phyloP scores from a whole-genome alignment of 2,888 invertebrate species.

The Spatulosminthurus flaviceps region DNA sequence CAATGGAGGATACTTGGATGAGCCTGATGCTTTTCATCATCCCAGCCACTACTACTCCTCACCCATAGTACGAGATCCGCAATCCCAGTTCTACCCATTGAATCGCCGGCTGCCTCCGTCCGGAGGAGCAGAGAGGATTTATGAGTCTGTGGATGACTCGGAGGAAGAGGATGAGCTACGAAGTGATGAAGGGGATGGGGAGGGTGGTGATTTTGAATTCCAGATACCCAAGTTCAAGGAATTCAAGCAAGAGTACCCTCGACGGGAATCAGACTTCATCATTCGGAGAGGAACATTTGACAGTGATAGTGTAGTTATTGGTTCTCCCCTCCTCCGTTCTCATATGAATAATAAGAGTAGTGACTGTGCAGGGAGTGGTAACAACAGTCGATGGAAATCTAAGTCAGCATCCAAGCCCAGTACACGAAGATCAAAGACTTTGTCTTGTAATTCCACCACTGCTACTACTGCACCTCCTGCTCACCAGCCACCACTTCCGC shows the following conservation, averaged over 20 bases:
- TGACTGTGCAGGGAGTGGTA: neutral
- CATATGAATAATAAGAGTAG: conserved; percentile 30
- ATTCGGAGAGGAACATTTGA: conserved; percentile 19
- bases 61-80: conserved; percentile 34
- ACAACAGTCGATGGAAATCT: conserved; percentile 25
- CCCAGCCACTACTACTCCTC: conserved; percentile 59
- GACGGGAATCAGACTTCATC: conserved; percentile 16
- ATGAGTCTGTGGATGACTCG: conserved; percentile 61
- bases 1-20: neutral
- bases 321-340: conserved; percentile 20
- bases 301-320: conserved; percentile 21
- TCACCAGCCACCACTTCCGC: conserved; percentile 50
- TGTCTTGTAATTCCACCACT: conserved; percentile 27
- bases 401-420: neutral
- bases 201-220: conserved; percentile 54
- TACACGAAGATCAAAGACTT: conserved; percentile 58
- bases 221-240: neutral
- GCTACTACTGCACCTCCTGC: conserved; percentile 15
- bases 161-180: conserved; percentile 49
- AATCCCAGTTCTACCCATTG: neutral
- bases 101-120: neutral
- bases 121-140: conserved; percentile 57
- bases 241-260: neutral
- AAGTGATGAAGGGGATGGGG: conserved; percentile 56
- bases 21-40: conserved; percentile 26